Evolutionary conservation across 1,140 invertebrate genomes (phyloP).

Genomic region (Drosophila dunni): DNA sequence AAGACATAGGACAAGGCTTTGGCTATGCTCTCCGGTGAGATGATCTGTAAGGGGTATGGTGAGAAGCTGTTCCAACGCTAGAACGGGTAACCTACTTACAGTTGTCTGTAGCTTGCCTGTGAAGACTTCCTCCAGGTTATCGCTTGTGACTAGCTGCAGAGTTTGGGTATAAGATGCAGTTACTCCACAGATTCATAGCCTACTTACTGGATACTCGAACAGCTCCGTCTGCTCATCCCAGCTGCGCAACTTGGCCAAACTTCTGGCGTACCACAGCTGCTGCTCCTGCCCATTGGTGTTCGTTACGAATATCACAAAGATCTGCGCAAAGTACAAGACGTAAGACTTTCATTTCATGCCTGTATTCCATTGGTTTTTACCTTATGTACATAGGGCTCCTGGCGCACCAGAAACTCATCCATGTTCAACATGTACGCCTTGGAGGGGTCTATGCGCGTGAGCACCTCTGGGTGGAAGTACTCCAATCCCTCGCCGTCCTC

Average conservation of each 20-base stretch:
- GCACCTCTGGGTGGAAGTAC: conserved; percentile 30
- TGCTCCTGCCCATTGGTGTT: conserved; percentile 17
- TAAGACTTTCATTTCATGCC: neutral
- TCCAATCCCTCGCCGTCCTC: conserved; percentile 31
- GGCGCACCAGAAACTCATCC: conserved; percentile 37
- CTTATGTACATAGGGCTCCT: conserved; percentile 41
- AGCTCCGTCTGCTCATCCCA: conserved; percentile 32
- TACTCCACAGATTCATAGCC: neutral
- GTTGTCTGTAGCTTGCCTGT: conserved; percentile 17
- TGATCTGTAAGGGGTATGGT: neutral
- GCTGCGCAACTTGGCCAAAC: conserved; percentile 22
- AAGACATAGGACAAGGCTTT: conserved; percentile 25
- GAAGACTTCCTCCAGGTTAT: conserved; percentile 15
- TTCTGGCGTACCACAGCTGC: conserved; percentile 32
- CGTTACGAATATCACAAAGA: conserved; percentile 24
- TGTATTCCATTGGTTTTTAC: neutral
- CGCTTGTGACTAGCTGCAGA: conserved; percentile 20
- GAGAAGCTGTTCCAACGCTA: neutral
- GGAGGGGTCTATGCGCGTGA: conserved; percentile 4
- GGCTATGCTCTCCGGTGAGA: conserved; percentile 13
- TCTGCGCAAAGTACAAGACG: neutral
- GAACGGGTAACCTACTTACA: neutral
- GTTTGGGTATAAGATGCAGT: neutral
- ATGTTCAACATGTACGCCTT: conserved; percentile 41
- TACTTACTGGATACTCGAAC: conserved; percentile 37